Percentiles rank a stretch among this genome's conserved stretches.
phyloP scores from a whole-genome alignment of 2,113 vertebrate species.

The Monarcha castaneiventris region DNA sequence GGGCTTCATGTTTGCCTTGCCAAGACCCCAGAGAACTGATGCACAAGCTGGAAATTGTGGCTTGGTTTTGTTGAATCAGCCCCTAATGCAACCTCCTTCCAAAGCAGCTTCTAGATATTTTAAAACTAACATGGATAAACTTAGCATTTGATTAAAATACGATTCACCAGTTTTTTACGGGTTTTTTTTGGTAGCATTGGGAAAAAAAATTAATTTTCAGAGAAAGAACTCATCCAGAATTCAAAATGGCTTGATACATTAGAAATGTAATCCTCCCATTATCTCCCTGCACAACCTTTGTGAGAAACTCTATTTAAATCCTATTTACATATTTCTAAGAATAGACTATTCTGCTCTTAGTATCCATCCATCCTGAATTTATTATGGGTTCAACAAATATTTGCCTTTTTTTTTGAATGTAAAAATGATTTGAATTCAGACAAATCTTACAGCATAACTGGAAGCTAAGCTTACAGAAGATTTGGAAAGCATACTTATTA shows the following conservation, averaged over 20 bases:
- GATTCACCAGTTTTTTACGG: neutral
- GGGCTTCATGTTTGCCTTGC: neutral
- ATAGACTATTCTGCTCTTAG: constrained; percentile 46
- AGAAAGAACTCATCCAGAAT: neutral
- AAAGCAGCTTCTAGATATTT: neutral
- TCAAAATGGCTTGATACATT: neutral
- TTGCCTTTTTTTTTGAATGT: constrained; percentile 26
- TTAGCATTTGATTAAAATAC: neutral
- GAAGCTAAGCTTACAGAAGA: neutral
- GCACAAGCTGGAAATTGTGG: neutral
- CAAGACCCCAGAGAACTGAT: neutral
- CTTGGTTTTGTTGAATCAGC: neutral
- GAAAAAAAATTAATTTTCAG: neutral
- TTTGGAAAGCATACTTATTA: neutral
- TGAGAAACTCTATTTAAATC: constrained; percentile 51
- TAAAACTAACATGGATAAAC: neutral
- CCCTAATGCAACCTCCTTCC: neutral
- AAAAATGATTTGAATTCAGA: constrained; percentile 18
- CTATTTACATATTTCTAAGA: constrained; percentile 53
- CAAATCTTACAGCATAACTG: neutral
- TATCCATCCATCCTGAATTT: constrained; percentile 26
- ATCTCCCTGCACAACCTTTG: neutral
- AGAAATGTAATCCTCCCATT: neutral
- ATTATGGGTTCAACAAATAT: constrained; percentile 55
- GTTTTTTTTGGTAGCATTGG: neutral